Evolutionary conservation across 2,797 vertebrate species (phyloP), one percentile per base, ranked within the genome.

Genomic region (Gymnopithys bicolor): DNA sequence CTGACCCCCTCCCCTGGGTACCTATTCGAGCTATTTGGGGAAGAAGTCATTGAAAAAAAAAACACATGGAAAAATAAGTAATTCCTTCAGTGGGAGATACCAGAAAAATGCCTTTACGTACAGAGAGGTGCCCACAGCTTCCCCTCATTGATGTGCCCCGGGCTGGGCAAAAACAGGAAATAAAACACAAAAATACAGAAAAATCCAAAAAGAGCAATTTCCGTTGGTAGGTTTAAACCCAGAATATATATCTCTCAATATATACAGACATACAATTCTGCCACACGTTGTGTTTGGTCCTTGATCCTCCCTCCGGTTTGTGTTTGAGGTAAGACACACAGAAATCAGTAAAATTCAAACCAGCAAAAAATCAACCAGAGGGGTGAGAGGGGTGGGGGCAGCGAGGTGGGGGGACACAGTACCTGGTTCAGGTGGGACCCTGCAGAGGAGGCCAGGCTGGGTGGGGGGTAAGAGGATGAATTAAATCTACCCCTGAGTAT

Each of bases 231-330:
- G 91, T 46, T 55, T 78, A 84, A 46, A 91, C 79, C 94, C 96
- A 90, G 96, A 85, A 95, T 68, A 69, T 90, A 91, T 88, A 90
- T 88, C 85, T 88, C 93, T 92, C 97, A 83, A 94, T 92, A 97
- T 97, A 97, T 97, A 97, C 97, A 97, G 94, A 97, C 91, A 84
- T 73, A 87, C 84, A 86, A 48, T 79, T 82, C 92, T 79, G 94
- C 91, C 92, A 73, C 87, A 83, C 48, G 7, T 63, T 58, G 91
- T 12, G 32, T 94, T 97, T 97, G 96, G 97, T 97, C 97, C 97
- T 95, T 33, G 33, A 7, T 32, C 58, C 66, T 58, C 60, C 43
- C 69, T 88, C 60, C 59, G 52, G 74, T 4, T 9, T 59, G 66
- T 58, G 67, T 89, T 94, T 96, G 96, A 96, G 97, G 96, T 96